phyloP scores from a whole-genome alignment of 1,140 invertebrate species.

The Nixonia krombeini region DNA sequence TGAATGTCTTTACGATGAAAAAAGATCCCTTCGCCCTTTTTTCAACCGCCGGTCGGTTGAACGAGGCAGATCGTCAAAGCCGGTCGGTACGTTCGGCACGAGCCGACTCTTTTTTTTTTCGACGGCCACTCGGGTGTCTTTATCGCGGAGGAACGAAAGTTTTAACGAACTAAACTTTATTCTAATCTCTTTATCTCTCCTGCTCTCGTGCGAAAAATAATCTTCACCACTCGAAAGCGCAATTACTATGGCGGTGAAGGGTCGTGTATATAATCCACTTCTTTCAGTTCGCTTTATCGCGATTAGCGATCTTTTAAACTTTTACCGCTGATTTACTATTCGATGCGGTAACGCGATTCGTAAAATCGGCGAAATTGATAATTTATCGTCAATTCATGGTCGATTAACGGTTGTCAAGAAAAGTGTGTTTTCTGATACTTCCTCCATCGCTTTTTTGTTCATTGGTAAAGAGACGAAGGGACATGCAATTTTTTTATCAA shows the following conservation, averaged over 20 bases:
- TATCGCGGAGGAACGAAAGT: constrained; percentile 30
- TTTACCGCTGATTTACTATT: no score
- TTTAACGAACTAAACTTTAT: constrained; percentile 33
- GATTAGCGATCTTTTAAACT: no score
- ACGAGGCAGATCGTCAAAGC: not conserved
- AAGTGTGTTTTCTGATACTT: no score
- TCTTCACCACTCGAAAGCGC: constrained; percentile 22
- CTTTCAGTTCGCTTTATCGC: not conserved
- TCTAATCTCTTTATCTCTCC: constrained; percentile 2
- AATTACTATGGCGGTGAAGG: constrained; percentile 25
- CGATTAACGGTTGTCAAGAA: no score
- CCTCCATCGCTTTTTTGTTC: no score
- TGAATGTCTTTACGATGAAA: not conserved
- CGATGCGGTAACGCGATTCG: no score
- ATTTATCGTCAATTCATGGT: no score
- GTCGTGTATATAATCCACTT: constrained; percentile 16
- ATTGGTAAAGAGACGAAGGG: no score
- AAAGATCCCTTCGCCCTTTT: not conserved
- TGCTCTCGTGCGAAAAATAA: constrained; percentile 28
- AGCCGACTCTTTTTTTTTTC: not conserved
- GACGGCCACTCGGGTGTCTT: no score
- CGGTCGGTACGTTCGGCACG: not conserved
- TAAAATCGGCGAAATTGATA: no score
- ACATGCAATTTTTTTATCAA: no score
- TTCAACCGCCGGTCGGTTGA: not conserved